A percentile compares a stretch with the other conserved stretches of the same genome.
Evolutionary conservation across 2,113 vertebrate genomes (phyloP).

Genomic region (Neoarius graeffei): DNA sequence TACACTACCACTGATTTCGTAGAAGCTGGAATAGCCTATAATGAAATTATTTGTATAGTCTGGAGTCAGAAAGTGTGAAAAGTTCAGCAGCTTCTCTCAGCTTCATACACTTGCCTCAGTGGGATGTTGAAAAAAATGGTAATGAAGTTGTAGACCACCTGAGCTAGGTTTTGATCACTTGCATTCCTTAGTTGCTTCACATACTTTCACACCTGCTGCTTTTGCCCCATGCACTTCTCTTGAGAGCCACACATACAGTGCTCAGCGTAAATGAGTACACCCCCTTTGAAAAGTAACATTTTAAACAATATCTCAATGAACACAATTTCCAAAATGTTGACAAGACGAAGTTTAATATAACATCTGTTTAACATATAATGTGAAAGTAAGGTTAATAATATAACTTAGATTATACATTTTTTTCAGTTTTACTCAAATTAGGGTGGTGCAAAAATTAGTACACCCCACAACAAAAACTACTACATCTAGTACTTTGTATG

Average conservation of each 20-base stretch:
- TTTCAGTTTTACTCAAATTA: too few species aligned
- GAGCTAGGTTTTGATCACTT: not conserved
- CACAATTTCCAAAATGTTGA: too few species aligned
- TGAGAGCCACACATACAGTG: slow-evolving; percentile 21
- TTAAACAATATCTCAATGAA: too few species aligned
- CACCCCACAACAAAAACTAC: too few species aligned
- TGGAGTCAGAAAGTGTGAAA: slow-evolving; percentile 11
- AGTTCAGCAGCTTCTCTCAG: not conserved
- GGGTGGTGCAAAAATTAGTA: too few species aligned
- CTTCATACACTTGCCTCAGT: not conserved
- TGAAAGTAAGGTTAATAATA: too few species aligned
- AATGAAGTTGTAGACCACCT: slow-evolving; percentile 32
- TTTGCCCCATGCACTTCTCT: slow-evolving; percentile 14
- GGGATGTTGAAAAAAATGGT: not conserved
- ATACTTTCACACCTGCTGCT: slow-evolving; percentile 14
- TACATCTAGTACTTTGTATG: too few species aligned
- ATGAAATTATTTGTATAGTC: not conserved
- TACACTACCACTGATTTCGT: not conserved
- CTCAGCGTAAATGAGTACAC: too few species aligned
- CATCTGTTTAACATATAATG: too few species aligned
- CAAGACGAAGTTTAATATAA: too few species aligned
- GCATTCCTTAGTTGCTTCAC: not conserved
- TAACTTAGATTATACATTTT: too few species aligned
- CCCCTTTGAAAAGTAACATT: too few species aligned
- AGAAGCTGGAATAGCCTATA: not conserved